Evolutionary conservation across 2,797 vertebrate species (phyloP), one percentile per base, ranked within the genome.

Genomic region (Mareca penelope): DNA sequence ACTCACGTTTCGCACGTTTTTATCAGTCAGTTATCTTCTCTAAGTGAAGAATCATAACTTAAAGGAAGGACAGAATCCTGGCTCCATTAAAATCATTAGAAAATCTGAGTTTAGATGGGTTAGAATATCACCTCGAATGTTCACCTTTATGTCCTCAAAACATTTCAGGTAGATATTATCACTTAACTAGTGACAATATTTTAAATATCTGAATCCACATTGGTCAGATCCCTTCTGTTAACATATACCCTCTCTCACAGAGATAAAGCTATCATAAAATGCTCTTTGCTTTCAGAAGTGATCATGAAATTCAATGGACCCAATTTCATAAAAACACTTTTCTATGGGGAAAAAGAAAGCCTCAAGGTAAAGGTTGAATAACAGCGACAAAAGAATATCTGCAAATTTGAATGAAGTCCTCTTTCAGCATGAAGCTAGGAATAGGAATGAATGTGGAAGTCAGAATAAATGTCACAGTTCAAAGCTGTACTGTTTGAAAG

Each of bases 381-480:
- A 63, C 70, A 88, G 80, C 73, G 95, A 95, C 90, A 97, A 96
- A 96, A 95, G 96, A 96, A 76, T 84, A 96, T 95, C 95, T 94
- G 89, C 96, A 95, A 96, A 97, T 97, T 96, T 46, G 69, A 95
- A 96, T 94, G 88, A 95, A 96, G 91, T 92, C 89, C 89, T 97
- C 82, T 85, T 94, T 92, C 88, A 95, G 89, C 63, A 6, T 7
- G 60, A 92, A 82, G 92, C 79, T 60, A 40, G 64, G 96, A 95
- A 96, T 35, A 82, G 87, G 77, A 94, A 92, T 89, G 95, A 94
- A 95, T 71, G 82, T 73, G 65, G 80, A 94, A 93, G 89, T 82
- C 95, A 93, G 90, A 95, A 97, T 94, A 97, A 97, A 97, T 96
- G 96, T 98, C 97, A 97, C 85, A 86, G 94, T 96, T 95, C 92